Evolutionary conservation across 2,113 vertebrate species (phyloP), one percentile per base, ranked within the genome.

Genomic region (Gymnobelideus leadbeateri): DNA sequence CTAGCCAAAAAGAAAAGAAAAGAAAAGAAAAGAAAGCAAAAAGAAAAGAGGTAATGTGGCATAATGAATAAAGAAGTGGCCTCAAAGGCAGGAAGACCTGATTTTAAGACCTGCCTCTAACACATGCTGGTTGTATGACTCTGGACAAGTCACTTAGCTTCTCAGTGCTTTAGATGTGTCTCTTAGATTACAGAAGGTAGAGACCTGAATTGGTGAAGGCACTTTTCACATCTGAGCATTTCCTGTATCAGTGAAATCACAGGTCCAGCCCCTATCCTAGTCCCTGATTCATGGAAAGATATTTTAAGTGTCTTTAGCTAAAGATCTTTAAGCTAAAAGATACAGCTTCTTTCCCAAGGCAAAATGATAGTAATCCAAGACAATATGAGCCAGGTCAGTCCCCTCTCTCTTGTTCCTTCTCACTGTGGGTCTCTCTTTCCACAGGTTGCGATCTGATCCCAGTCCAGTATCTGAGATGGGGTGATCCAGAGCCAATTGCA

Each of bases 401-500:
- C 1, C 92, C 14, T 96, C 16, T 52, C 49, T 57, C 6, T 77
- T 23, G 14, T 84, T 91, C n/a, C 47, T 52, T 97, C 89, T 84
- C 28, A 51, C 43, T 57, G n/a, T 93, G 51, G 96, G 37, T 97
- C 92, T 96, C 57, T 97, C 84, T 97, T 54, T 96, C 91, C 96
- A 47, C 97, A 99, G 99, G 99, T 94, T 99, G 99, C 97, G 99
- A 99, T 95, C 98, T 99, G 54, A 99, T 99, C 92, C 99, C 99
- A 25, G 99, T 99, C 28, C 99, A 99, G 96, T 99, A 99, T 93
- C 99, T 99, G 91, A 98, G 99, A 51, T 99, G 99, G 99, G 99
- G 99, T 0, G 99, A 99, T 95, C 99, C 99, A 0, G 99, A 99
- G 94, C 99, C 99, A 37, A 99, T 99, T 26, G 99, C 99, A 90